These are phyloP conservation scores for Trissoscelio sp. DNA, from an alignment of 2,888 invertebrate genomes.

Conservation along the genomic window DNA sequence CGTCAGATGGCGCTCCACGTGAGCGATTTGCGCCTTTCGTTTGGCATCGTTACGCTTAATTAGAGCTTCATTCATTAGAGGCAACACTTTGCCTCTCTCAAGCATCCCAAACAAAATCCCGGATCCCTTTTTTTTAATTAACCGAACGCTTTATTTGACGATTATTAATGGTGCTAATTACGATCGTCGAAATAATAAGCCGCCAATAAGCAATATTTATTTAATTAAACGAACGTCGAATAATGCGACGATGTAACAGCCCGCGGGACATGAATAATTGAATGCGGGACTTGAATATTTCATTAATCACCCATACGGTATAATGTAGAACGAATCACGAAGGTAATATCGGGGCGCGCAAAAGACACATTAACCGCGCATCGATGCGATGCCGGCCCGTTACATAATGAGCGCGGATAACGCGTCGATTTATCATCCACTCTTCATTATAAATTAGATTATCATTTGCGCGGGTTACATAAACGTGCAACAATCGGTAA, in stretches of 20 bases:
- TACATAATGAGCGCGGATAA: constrained; percentile 49
- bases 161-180: constrained; percentile 62
- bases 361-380: constrained; percentile 50
- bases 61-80: constrained; percentile 46
- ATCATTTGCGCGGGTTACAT: constrained; percentile 59
- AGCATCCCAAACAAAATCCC: neutral
- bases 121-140: constrained; percentile 29
- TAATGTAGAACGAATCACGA: constrained; percentile 61
- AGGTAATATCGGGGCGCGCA: constrained; percentile 53
- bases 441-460: constrained; percentile 68
- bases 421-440: constrained; percentile 64
- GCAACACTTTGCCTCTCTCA: constrained; percentile 33
- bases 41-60: constrained; percentile 48
- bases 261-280: constrained; percentile 50
- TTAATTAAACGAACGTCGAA: constrained; percentile 57
- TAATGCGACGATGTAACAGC: constrained; percentile 19
- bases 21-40: constrained; percentile 31
- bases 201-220: constrained; percentile 64
- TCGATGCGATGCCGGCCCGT: constrained; percentile 55
- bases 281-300: constrained; percentile 61
- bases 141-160: constrained; percentile 39
- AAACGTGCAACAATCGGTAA: constrained; percentile 64
- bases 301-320: constrained; percentile 63
- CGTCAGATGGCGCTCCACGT: constrained; percentile 49
- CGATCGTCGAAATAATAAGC: constrained; percentile 61